A percentile compares a stretch with the other conserved stretches of the same genome.
Conservation (phyloP, 1,140 invertebrate species). For the Drosophila elegans region DNA sequence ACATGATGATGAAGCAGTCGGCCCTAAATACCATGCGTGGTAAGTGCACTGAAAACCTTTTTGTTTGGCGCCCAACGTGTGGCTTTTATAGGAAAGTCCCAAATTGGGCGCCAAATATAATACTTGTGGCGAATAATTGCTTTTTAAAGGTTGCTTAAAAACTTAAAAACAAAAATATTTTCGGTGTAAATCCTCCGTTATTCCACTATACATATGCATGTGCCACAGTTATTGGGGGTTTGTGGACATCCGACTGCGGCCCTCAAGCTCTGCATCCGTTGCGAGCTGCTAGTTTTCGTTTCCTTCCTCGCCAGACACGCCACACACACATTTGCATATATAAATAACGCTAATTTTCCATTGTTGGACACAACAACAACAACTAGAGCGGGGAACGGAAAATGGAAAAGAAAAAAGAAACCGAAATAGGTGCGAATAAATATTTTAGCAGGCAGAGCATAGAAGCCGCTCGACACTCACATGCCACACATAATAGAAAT, state of each 20-base stretch:
- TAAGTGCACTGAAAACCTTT: slow-evolving; percentile 47
- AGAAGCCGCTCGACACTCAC: slow-evolving; percentile 22
- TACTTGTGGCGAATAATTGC: not conserved
- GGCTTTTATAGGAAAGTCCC: not conserved
- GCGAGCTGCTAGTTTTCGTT: slow-evolving; percentile 59
- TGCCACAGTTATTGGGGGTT: not conserved
- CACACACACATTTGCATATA: slow-evolving; percentile 69
- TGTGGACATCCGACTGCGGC: slow-evolving; percentile 7
- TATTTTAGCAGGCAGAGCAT: slow-evolving; percentile 66
- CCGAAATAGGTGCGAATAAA: slow-evolving; percentile 78
- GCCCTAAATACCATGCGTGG: slow-evolving; percentile 82
- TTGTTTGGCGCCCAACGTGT: not conserved
- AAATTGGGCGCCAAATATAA: not conserved
- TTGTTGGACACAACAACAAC: slow-evolving; percentile 55
- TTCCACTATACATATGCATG: slow-evolving; percentile 3
- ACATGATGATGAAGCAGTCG: slow-evolving; percentile 85
- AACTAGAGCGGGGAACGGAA: slow-evolving; percentile 6
- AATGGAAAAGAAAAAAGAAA: slow-evolving; percentile 14
- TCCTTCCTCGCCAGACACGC: slow-evolving; percentile 63
- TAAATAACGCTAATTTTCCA: slow-evolving; percentile 80
- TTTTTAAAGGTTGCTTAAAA: not conserved
- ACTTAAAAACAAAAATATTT: no score
- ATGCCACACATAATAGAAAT: slow-evolving; percentile 73
- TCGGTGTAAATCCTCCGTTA: not conserved
- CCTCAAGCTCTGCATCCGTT: slow-evolving; percentile 56